Conservation (phyloP, 2,113 vertebrate species). For the Verasper variegatus region DNA sequence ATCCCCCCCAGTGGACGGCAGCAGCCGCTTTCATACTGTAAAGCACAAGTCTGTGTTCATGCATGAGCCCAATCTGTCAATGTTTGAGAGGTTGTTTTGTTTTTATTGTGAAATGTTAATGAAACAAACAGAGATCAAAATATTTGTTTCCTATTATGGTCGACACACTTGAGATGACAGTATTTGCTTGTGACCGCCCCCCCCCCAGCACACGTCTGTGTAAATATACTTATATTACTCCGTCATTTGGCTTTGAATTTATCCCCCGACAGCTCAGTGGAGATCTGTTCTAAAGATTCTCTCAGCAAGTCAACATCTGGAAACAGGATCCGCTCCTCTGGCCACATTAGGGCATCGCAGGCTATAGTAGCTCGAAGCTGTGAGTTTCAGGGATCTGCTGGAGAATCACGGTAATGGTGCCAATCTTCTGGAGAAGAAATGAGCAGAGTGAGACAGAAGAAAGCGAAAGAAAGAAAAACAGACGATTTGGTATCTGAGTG, state of each 20-base stretch:
- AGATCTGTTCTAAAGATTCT: conserved; percentile 8
- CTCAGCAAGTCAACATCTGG: neutral
- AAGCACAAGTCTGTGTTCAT: conserved; percentile 15
- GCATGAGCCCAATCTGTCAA: conserved; percentile 62
- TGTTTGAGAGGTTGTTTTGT: conserved; percentile 4
- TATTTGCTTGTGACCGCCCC: neutral
- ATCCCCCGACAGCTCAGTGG: neutral
- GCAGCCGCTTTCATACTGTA: conserved; percentile 20
- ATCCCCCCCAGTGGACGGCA: conserved; percentile 18
- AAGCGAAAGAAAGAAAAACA: neutral
- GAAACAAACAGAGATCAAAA: conserved; percentile 52
- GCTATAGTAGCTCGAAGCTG: no score
- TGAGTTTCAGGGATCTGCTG: no score
- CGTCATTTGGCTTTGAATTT: neutral
- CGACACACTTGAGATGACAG: conserved; percentile 21
- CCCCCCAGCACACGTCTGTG: neutral
- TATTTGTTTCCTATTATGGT: conserved; percentile 39
- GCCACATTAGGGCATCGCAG: no score
- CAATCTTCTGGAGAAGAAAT: neutral
- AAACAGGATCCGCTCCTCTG: no score
- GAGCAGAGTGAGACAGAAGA: conserved; percentile 1
- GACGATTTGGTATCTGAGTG: conserved; percentile 26
- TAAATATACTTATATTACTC: neutral
- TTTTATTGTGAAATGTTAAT: conserved; percentile 46
- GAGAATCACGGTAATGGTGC: no score